A percentile compares a stretch with the other conserved stretches of the same genome.
Evolutionary conservation across 2,888 invertebrate species (phyloP).

Genomic region (Furcula furcula): DNA sequence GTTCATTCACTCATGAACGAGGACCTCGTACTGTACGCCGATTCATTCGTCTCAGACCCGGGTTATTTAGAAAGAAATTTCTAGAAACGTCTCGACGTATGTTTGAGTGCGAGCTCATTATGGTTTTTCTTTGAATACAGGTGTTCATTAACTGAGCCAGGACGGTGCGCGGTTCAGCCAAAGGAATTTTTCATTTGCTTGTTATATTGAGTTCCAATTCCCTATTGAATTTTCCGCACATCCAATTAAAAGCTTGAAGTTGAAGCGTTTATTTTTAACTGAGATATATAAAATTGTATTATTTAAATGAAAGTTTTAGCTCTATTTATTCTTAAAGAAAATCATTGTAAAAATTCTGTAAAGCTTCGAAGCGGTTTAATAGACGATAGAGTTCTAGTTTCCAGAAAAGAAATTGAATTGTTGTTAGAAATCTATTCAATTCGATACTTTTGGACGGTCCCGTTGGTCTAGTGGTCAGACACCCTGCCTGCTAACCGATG

Average conservation of each 20-base stretch:
- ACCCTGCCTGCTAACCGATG: no score
- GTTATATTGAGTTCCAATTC: conserved; percentile 44
- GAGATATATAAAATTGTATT: conserved; percentile 5
- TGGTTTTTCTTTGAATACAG: conserved; percentile 47
- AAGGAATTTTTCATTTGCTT: conserved; percentile 75
- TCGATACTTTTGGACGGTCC: no score
- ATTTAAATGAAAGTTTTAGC: background rate
- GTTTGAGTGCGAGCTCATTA: conserved; percentile 58
- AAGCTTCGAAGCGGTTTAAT: no score
- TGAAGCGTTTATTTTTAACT: conserved; percentile 25
- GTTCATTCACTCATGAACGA: conserved; percentile 24
- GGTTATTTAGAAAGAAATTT: conserved; percentile 53
- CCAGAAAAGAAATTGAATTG: no score
- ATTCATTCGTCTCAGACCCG: conserved; percentile 32
- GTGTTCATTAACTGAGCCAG: conserved; percentile 44
- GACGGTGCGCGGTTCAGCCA: conserved; percentile 17
- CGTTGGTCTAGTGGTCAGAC: no score
- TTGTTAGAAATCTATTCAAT: no score
- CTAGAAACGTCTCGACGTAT: conserved; percentile 52
- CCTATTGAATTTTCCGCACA: conserved; percentile 31
- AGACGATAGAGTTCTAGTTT: no score
- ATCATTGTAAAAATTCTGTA: no score
- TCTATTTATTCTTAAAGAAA: background rate
- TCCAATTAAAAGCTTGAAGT: conserved; percentile 32
- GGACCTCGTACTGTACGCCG: conserved; percentile 23